These are phyloP conservation scores for Eudyptes chrysolophus DNA, from an alignment of 2,113 vertebrate species.

Conservation along the genomic window DNA sequence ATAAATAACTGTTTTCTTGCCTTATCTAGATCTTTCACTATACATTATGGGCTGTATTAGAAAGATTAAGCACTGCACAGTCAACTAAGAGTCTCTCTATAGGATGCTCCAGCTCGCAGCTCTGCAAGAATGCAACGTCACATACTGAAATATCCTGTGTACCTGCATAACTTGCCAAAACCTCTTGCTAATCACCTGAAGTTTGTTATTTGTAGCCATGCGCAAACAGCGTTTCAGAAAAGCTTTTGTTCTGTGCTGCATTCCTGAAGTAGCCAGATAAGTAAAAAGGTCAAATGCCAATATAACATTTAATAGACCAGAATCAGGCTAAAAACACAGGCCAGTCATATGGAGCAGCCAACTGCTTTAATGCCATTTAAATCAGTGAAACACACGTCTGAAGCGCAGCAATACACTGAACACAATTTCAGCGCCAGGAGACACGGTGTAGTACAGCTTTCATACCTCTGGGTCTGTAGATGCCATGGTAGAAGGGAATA, in stretches of 20 bases:
- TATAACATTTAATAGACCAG: neutral
- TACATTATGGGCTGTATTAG: conserved; percentile 1
- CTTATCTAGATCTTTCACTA: conserved; percentile 59
- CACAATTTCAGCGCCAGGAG: neutral
- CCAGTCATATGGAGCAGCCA: neutral
- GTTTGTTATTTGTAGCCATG: neutral
- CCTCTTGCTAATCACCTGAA: neutral
- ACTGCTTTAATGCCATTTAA: neutral
- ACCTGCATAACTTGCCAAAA: conserved; percentile 12
- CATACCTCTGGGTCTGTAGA: neutral
- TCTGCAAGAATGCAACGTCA: neutral
- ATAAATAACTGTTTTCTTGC: conserved; percentile 71
- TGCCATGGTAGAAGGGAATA: neutral
- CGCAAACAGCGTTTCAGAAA: neutral
- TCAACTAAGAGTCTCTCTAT: neutral
- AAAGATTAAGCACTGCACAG: neutral
- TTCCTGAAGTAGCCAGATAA: neutral
- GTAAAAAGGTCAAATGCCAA: neutral
- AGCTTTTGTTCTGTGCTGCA: neutral
- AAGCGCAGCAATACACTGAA: neutral
- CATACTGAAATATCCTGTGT: neutral
- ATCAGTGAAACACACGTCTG: neutral
- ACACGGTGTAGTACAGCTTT: neutral
- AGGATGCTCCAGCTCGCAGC: neutral
- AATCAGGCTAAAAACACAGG: neutral